Conservation (phyloP, 1,140 invertebrate species). For the Phthorimaea operculella region DNA sequence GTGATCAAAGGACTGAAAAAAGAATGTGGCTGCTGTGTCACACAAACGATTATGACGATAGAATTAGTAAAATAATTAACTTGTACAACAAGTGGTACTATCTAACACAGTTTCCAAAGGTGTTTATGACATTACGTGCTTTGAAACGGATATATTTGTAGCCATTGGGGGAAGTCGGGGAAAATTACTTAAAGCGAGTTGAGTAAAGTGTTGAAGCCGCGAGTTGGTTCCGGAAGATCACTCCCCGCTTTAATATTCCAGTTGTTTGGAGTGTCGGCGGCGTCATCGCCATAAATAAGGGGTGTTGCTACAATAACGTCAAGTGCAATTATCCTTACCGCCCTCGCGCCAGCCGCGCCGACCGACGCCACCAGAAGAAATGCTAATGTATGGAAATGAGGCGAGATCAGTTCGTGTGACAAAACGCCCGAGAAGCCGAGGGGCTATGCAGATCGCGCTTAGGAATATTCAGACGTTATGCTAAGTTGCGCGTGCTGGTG, state of each 20-base stretch:
- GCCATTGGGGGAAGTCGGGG: no score
- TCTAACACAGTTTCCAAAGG: no score
- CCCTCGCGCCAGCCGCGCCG: background rate
- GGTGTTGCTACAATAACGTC: constrained; percentile 1
- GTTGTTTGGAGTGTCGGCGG: background rate
- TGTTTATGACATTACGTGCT: no score
- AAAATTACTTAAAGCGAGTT: no score
- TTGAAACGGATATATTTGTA: no score
- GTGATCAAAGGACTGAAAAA: no score
- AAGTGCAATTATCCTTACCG: background rate
- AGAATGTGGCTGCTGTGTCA: no score
- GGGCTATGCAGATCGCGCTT: background rate
- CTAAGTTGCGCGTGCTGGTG: background rate
- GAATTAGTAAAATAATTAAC: no score
- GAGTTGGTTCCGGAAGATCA: background rate
- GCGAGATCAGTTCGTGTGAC: background rate
- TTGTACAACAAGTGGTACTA: no score
- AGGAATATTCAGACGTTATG: background rate
- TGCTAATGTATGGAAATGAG: constrained; percentile 5
- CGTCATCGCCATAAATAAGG: constrained; percentile 5
- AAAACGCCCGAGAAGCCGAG: background rate
- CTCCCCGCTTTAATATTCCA: background rate
- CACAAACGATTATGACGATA: no score
- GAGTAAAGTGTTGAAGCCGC: background rate
- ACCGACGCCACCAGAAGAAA: background rate